phyloP scores from a whole-genome alignment of 2,888 invertebrate genomes.

The Tetramorium bicarinatum region DNA sequence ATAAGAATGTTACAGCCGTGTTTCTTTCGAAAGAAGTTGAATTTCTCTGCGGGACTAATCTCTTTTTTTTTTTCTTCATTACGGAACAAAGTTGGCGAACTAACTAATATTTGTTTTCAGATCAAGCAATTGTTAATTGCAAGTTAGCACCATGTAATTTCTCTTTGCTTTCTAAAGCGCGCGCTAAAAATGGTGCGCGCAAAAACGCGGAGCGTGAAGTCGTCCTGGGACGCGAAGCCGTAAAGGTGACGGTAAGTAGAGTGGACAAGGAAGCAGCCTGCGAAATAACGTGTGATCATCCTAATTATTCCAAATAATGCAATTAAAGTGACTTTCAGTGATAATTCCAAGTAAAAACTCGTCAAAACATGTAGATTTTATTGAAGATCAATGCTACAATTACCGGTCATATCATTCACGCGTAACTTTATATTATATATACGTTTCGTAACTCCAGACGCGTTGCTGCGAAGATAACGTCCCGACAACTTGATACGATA shows the following conservation, averaged over 20 bases:
- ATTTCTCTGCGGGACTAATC: background rate
- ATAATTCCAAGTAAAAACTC: conserved; percentile 2
- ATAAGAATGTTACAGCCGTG: background rate
- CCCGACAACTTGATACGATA: conserved; percentile 9
- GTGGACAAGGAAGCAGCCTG: conserved; percentile 58
- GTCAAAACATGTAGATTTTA: background rate
- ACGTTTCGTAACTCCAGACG: background rate
- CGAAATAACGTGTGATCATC: conserved; percentile 36
- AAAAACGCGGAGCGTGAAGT: conserved; percentile 77
- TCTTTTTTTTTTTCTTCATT: conserved; percentile 1
- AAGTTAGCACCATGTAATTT: conserved; percentile 39
- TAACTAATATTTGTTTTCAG: conserved; percentile 33
- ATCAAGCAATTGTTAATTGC: conserved; percentile 42
- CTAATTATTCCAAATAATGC: conserved; percentile 60
- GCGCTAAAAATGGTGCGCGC: conserved; percentile 47
- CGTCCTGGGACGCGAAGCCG: conserved; percentile 73
- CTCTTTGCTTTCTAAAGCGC: conserved; percentile 53
- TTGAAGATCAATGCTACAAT: background rate
- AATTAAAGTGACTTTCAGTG: background rate
- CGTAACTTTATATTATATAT: background rate
- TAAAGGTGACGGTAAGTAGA: conserved; percentile 71
- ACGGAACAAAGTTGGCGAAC: background rate
- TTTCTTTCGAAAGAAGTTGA: background rate
- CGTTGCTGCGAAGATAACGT: conserved; percentile 1
- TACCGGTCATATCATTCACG: background rate